Conservation (phyloP, 2,113 vertebrate genomes). For the Glaucidium brasilianum region DNA sequence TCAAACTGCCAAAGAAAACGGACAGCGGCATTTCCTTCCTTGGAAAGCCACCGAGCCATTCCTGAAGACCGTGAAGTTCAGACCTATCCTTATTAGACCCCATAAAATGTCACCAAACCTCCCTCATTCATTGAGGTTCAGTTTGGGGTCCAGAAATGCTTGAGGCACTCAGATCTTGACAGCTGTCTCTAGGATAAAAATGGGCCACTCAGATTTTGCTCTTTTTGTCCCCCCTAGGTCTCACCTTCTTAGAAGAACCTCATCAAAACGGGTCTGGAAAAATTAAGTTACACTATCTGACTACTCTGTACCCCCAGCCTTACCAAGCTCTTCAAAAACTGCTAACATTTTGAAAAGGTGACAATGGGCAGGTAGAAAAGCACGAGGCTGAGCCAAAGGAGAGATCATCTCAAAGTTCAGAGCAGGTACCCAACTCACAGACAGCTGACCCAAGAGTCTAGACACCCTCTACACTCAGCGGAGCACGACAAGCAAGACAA, state of each 20-base stretch:
- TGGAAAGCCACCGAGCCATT: not conserved
- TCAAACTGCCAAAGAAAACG: not conserved
- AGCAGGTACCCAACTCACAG: not conserved
- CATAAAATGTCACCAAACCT: not conserved
- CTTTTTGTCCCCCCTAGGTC: too few species aligned
- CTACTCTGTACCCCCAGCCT: not conserved
- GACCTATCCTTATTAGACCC: not conserved
- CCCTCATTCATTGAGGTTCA: accelerated
- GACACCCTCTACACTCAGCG: accelerated
- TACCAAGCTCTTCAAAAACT: not conserved
- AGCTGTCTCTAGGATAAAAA: not conserved
- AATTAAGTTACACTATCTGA: not conserved
- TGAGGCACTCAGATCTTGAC: not conserved
- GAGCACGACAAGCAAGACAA: not conserved
- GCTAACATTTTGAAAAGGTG: not conserved
- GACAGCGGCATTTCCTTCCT: not conserved
- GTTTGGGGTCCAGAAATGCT: not conserved
- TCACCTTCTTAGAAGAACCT: not conserved
- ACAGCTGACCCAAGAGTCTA: not conserved
- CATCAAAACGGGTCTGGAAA: not conserved
- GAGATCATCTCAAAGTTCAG: not conserved
- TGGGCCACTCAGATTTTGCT: not conserved
- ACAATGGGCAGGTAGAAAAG: not conserved
- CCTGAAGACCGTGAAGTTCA: not conserved
- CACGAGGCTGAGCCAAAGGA: not conserved